phyloP scores from a whole-genome alignment of 2,888 invertebrate species.

The Drosophila mimetica region DNA sequence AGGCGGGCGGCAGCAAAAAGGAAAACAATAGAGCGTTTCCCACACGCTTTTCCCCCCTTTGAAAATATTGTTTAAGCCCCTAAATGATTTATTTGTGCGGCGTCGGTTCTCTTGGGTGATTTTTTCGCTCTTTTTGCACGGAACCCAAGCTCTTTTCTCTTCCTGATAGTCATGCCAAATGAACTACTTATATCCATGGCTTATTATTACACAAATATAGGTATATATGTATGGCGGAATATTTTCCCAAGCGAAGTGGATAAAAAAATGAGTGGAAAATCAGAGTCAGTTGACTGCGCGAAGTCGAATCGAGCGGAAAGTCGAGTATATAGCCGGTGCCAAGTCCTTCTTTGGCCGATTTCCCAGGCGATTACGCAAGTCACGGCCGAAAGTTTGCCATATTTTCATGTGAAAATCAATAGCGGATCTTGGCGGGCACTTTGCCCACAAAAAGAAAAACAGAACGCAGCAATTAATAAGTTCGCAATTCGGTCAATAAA shows the following conservation, averaged over 20 bases:
- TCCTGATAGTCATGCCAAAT: slow-evolving; percentile 58
- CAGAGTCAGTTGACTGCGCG: slow-evolving; percentile 66
- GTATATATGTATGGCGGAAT: neutral
- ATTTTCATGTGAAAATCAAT: slow-evolving; percentile 47
- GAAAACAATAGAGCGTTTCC: slow-evolving; percentile 31
- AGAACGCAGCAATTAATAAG: slow-evolving; percentile 67
- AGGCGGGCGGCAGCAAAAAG: slow-evolving; percentile 6
- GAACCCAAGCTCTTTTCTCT: slow-evolving; percentile 21
- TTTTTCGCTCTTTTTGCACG: slow-evolving; percentile 1
- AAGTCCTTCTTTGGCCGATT: neutral
- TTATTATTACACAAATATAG: slow-evolving; percentile 12
- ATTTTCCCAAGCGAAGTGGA: slow-evolving; percentile 1
- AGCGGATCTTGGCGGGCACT: slow-evolving; percentile 48
- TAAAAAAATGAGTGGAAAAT: slow-evolving; percentile 23
- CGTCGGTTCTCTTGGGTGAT: neutral
- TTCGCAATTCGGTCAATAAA: slow-evolving; percentile 70
- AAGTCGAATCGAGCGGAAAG: slow-evolving; percentile 41
- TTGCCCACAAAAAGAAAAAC: slow-evolving; percentile 57
- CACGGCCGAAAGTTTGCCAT: slow-evolving; percentile 19
- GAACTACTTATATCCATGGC: slow-evolving; percentile 26
- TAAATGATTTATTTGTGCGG: slow-evolving; percentile 35
- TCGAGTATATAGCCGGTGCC: too few relatives aligned
- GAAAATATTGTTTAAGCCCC: slow-evolving; percentile 13
- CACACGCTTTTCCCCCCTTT: slow-evolving; percentile 29
- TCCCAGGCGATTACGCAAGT: slow-evolving; percentile 1